phyloP scores from a whole-genome alignment of 1,140 invertebrate genomes.

The Stegodyphus dumicola region DNA sequence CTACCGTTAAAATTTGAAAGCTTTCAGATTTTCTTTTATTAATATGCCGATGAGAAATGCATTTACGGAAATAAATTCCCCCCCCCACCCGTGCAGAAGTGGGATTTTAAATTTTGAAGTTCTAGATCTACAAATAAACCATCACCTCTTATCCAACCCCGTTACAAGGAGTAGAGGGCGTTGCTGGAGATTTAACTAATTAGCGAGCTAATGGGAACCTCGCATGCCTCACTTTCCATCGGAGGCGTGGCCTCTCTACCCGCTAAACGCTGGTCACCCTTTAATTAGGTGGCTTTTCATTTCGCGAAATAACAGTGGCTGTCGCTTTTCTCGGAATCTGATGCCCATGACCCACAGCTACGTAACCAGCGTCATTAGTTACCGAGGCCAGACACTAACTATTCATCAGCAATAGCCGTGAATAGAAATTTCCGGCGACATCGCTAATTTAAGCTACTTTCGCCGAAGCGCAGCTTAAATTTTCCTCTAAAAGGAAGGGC shows the following conservation, averaged over 20 bases:
- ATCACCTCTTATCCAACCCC: slow-evolving; percentile 32
- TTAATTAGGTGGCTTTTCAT: slow-evolving; percentile 38
- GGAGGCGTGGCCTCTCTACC: background rate
- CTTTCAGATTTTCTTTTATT: no score
- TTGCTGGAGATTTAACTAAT: slow-evolving; percentile 34
- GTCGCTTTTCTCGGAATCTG: background rate
- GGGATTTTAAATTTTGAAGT: no score
- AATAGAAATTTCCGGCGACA: background rate
- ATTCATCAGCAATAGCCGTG: background rate
- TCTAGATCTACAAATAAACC: background rate
- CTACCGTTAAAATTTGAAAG: no score
- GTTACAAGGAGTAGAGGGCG: slow-evolving; percentile 19
- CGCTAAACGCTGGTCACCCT: slow-evolving; percentile 31
- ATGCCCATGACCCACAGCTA: background rate
- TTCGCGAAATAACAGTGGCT: slow-evolving; percentile 9
- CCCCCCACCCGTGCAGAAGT: no score
- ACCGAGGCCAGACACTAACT: background rate
- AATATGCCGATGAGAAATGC: no score
- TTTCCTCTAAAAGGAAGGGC: background rate
- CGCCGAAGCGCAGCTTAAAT: no score
- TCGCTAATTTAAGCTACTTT: no score
- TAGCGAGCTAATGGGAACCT: slow-evolving; percentile 46
- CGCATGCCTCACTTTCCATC: slow-evolving; percentile 20
- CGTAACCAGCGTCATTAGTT: background rate
- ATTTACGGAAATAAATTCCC: no score